Evolutionary conservation across 1,140 invertebrate species (phyloP), one percentile per base, ranked within the genome.

Genomic region (Aradophagus sp.): DNA sequence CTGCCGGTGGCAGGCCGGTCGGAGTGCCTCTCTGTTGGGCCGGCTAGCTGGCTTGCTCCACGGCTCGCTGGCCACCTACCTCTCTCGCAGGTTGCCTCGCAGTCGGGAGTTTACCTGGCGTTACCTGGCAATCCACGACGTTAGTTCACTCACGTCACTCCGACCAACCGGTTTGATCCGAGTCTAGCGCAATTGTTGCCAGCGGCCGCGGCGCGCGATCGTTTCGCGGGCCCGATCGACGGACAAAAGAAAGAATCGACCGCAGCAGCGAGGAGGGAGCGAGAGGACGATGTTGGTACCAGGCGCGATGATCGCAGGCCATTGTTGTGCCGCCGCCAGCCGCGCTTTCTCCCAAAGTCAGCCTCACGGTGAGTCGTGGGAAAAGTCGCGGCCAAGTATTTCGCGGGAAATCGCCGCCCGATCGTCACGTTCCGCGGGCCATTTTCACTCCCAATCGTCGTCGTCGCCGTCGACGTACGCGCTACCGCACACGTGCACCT

Each of bases 131-230:
- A 74, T 76, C 74, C 69, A 63, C 77, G 73, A 80, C 77, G 80
- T 86, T 80, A 86, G 84, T 86, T 85, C 77, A 77, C 82, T 85
- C 81, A 84, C 82, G 84, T 84, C 82, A 83, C 83, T 84, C 75
- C 74, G 79, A 84, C 77, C 80, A 85, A 84, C 79, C 83, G 84
- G 84, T 86, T 83, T 83, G 76, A 76, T 55, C 27, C 61, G 53
- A 61, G 53, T 71, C 68, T 55, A 65, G 68, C 59, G 68, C 61
- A 72, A 66, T 66, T 61, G 66, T 63, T 32, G 44, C 53, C 42
- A 48, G 50, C 65, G 53, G n/a, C n/a, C n/a, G n/a, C n/a, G n/a
- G n/a, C n/a, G n/a, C n/a, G n/a, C n/a, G n/a, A n/a, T n/a, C n/a
- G n/a, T n/a, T n/a, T n/a, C n/a, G n/a, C n/a, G n/a, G n/a, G n/a